Evolutionary conservation across 2,797 vertebrate genomes (phyloP).

Genomic region (Acanthornis magna): DNA sequence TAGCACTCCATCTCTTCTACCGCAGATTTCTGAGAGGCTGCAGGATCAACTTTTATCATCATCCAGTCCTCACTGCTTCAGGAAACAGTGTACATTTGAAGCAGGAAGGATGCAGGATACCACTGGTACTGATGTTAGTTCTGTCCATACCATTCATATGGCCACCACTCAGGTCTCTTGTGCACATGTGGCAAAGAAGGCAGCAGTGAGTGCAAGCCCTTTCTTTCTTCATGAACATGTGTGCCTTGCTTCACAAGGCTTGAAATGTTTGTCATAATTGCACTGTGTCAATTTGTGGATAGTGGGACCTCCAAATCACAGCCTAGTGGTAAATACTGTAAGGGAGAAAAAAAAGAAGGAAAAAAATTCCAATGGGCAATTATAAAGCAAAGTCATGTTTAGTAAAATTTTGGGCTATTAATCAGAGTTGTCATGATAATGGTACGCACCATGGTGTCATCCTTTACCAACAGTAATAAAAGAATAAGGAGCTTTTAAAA

Average conservation of each 20-base stretch:
- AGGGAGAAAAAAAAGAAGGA: not conserved
- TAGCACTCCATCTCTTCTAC: not conserved
- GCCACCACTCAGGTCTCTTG: not conserved
- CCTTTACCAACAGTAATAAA: not conserved
- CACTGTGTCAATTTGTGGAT: not conserved
- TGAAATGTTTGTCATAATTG: constrained; percentile 2
- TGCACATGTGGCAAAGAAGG: not conserved
- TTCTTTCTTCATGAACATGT: not conserved
- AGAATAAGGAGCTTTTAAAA: not conserved
- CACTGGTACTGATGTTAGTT: not conserved
- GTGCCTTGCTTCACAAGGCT: not conserved
- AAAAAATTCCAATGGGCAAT: not conserved
- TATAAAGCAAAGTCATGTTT: constrained; percentile 26
- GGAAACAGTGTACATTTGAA: not conserved
- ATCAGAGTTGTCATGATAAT: constrained; percentile 8
- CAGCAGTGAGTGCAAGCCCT: not conserved
- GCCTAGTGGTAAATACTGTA: not conserved
- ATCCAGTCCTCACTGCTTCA: not conserved
- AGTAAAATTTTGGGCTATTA: constrained; percentile 43
- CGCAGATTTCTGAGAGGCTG: not conserved
- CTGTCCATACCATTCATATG: not conserved
- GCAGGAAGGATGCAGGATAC: not conserved
- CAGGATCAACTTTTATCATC: not conserved
- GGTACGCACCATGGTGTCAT: not conserved
- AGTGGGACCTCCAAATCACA: not conserved